A percentile compares a stretch with the other conserved stretches of the same genome.
These are phyloP conservation scores for Zingel zingel DNA, from an alignment of 2,113 vertebrate species.

Conservation along the genomic window DNA sequence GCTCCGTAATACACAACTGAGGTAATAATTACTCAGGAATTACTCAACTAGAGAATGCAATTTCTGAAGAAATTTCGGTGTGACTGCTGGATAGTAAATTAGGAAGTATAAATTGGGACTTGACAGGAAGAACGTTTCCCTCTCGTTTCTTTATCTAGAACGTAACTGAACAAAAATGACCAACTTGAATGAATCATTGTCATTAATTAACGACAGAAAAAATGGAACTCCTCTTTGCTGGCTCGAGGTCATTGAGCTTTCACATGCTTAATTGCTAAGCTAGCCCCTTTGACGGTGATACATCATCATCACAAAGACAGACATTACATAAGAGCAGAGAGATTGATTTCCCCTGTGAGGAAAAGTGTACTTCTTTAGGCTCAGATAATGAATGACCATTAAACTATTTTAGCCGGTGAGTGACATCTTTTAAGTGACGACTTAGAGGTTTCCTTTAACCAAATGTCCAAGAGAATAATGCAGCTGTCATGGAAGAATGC, in stretches of 20 bases:
- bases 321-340: conserved; percentile 8
- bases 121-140: conserved; percentile 2
- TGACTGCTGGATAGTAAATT: conserved; percentile 11
- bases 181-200: neutral
- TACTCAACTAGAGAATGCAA: neutral
- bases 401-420: conserved; percentile 26
- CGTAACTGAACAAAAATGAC: accelerated
- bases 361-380: conserved; percentile 36
- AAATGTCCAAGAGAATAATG: conserved; percentile 15
- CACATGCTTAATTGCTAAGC: conserved; percentile 33
- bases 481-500: conserved; percentile 38
- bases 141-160: neutral
- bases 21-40: conserved; percentile 48
- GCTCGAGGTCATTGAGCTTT: conserved; percentile 19
- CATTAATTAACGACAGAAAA: conserved; percentile 24
- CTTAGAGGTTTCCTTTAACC: conserved; percentile 66
- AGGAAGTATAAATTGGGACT: conserved; percentile 3
- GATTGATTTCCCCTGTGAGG: conserved; percentile 51
- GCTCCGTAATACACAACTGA: conserved; percentile 4
- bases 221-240: neutral
- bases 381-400: conserved; percentile 46
- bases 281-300: conserved; percentile 22
- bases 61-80: no score
- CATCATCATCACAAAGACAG: conserved; percentile 50
- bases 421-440: conserved; percentile 62